These are phyloP conservation scores for Spea bombifrons DNA, from an alignment of 2,113 vertebrate genomes.

Conservation along the genomic window DNA sequence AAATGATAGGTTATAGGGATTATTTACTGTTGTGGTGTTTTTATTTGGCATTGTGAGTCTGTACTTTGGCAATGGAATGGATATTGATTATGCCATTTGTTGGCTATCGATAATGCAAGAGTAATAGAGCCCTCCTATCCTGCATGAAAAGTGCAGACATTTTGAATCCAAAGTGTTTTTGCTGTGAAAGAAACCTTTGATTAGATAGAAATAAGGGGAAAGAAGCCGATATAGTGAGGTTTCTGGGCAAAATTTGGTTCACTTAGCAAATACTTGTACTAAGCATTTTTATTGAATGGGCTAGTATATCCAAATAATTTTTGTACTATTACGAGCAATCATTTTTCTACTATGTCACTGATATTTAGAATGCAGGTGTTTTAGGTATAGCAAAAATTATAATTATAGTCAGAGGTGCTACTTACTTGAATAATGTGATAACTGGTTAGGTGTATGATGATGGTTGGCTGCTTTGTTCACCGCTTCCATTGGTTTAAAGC, in stretches of 20 bases:
- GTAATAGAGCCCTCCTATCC: slow-evolving; percentile 9
- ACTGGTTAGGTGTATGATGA: no score
- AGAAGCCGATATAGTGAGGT: slow-evolving; percentile 10
- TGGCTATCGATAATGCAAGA: slow-evolving; percentile 5
- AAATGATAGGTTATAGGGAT: slow-evolving; percentile 39
- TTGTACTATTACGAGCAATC: slow-evolving; percentile 20
- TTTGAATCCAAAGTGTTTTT: slow-evolving; percentile 3
- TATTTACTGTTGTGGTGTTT: slow-evolving; percentile 9
- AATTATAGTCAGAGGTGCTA: no score
- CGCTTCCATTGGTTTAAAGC: no score
- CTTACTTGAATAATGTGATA: no score
- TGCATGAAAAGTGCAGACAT: slow-evolving; percentile 9
- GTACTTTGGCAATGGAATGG: slow-evolving; percentile 10
- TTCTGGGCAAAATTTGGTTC: slow-evolving; percentile 14
- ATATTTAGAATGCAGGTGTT: background rate
- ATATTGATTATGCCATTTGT: slow-evolving; percentile 15
- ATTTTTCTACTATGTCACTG: slow-evolving; percentile 10
- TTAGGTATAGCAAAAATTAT: no score
- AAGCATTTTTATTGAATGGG: slow-evolving; percentile 15
- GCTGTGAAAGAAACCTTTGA: slow-evolving; percentile 39
- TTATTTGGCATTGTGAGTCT: slow-evolving; percentile 9
- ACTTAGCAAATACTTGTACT: slow-evolving; percentile 35
- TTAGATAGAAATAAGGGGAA: slow-evolving; percentile 26
- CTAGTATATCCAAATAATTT: slow-evolving; percentile 23
- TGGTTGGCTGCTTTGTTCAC: no score